phyloP scores from a whole-genome alignment of 37 sponge, comb jelly and placozoan species.

The Axinella damicornis region DNA sequence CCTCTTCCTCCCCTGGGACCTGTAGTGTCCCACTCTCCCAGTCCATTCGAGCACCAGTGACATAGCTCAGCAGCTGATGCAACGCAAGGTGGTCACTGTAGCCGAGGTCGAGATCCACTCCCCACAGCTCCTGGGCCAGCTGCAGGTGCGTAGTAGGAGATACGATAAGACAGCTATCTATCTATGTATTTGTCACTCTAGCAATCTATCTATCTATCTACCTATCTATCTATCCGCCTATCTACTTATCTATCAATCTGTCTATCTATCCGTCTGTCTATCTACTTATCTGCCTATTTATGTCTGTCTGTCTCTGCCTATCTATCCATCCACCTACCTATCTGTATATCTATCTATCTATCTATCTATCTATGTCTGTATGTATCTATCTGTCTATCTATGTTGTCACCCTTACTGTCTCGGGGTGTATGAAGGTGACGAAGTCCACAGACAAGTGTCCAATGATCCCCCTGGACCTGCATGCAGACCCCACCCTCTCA shows the following conservation, averaged over 20 bases:
- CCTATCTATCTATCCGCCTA: too few species aligned
- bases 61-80: slow-evolving; percentile 54
- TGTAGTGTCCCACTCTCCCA: slow-evolving; percentile 16
- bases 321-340: too few species aligned
- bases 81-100: slow-evolving; percentile 78
- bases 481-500: slow-evolving; percentile 45
- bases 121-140: slow-evolving; percentile 86
- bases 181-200: too few species aligned
- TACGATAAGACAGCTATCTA: too few species aligned
- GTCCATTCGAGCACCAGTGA: slow-evolving; percentile 63
- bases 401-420: slow-evolving; percentile 25
- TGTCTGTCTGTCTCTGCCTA: too few species aligned
- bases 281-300: too few species aligned
- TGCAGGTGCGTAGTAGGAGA: slow-evolving; percentile 30
- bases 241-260: too few species aligned
- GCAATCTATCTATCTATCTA: too few species aligned
- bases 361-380: too few species aligned
- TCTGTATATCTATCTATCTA: too few species aligned
- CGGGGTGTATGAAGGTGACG: slow-evolving; percentile 82
- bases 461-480: slow-evolving; percentile 74
- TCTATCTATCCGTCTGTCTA: too few species aligned
- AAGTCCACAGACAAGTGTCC: slow-evolving; percentile 90
- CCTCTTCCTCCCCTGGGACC: neutral
- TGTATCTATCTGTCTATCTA: neutral
- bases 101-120: slow-evolving; percentile 85